Evolutionary conservation across 2,113 vertebrate species (phyloP), one percentile per base, ranked within the genome.

Genomic region (Edolisoma coerulescens): DNA sequence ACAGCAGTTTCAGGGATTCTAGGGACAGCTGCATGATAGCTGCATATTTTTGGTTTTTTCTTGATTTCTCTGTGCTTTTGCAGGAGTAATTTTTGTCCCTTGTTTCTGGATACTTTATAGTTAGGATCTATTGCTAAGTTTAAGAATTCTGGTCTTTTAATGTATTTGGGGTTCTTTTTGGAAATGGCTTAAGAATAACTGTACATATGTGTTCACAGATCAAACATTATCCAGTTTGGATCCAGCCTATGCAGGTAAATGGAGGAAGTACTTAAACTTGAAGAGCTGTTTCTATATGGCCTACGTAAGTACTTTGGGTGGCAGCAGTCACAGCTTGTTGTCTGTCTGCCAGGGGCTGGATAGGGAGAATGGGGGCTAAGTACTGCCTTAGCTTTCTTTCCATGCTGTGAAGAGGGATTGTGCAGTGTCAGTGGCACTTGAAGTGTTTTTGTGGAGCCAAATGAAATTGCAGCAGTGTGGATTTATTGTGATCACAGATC

Each of bases 261-360:
- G 99, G 99, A 99, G 99, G 97, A 99, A 99, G 92, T 99, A 99
- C 61, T 97, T 99, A 64, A 99, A 99, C 95, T 98, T 99, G 96
- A 99, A 99, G 97, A 99, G 97, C 97, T 98, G 98, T 96, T 99
- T 99, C 97, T 99, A 99, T 97, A 99, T 99, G 97, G 99, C 99
- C 83, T 99, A 99, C 18, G 99, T 99, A 96, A 99, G 99, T 98
- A 90, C 41, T 47, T 54, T 2, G 1, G 5, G 52, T 44, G 47
- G 50, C 56, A n/a, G 32, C 45, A 63, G n/a, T 63, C 39, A 45
- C 37, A 45, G 37, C 49, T 89, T 60, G 21, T 27, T 76, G 49
- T 80, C 42, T 59, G 63, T 59, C 67, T 53, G 64, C 17, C 56
- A n/a, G 57, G 56, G 63, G 16, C 24, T 82, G 54, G 30, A 6